Evolutionary conservation across 1,140 invertebrate genomes (phyloP), one percentile per base, ranked within the genome.

Genomic region (Euwallacea similis): DNA sequence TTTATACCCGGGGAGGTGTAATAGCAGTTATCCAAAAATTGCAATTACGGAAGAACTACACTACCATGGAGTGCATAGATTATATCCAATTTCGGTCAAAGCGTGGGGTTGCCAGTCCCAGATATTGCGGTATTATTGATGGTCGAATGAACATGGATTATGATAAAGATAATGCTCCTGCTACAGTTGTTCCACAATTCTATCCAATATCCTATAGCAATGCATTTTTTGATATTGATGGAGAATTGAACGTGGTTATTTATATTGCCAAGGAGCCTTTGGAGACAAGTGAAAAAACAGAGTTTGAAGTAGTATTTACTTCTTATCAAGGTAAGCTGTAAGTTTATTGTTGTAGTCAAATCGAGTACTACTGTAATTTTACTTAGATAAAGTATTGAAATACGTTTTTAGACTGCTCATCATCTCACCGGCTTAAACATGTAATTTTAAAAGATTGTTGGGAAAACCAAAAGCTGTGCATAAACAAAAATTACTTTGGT

Each of bases 11-110:
- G 21, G 61, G 61, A 3, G 73, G 73, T 41, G 46, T 74, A 13
- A 42, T 74, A 13, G 73, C 61, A 11, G 69, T 74, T 16, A 72
- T 74, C 47, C 73, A 72, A 55, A 50, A 68, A 21, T 46, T 74
- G 58, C 15, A 53, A 10, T 72, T 74, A 55, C 65, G 73, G 2
- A 56, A n/a, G 53, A 68, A 74, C 65, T 42, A 62, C 8, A 50
- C 59, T 16, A 64, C 69, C 50, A 44, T 53, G 8, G 65, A 74
- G 53, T 74, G 73, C 42, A 68, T 74, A 56, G 73, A 74, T 69
- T 74, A 72, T 65, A 56, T 74, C 16, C 53, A 72, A 56, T 74
- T 72, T 55, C 59, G 42, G 0, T 16, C 55, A n/a, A 41, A 43
- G 42, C 54, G 54, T n/a, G 63, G 55, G n/a, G 42, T 9, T 8